Evolutionary conservation across 2,113 vertebrate genomes (phyloP), one percentile per base, ranked within the genome.

Genomic region (Athene noctua): DNA sequence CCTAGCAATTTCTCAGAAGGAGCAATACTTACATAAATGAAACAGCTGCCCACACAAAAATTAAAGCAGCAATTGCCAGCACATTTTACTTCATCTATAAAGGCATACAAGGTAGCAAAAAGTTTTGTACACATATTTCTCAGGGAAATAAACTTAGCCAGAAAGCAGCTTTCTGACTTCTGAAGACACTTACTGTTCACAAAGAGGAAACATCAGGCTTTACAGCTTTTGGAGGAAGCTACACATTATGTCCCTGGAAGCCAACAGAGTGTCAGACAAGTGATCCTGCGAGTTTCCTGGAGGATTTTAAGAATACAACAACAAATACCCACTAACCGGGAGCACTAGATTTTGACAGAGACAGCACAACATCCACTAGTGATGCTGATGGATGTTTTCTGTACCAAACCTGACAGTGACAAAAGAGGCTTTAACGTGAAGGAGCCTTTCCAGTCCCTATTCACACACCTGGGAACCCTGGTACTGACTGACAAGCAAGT

Each of bases 391-490:
- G 96, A 98, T 97, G 96, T 40, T 94, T 97, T 82, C 86, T 59
- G 30, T 52, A 95, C 94, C 90, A 95, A 92, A 97, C 89, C 84
- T 97, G 97, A 97, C 98, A 98, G 52, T 96, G 97, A 98, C 94
- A 81, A 85, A 98, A 96, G 88, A 96, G 89, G 61, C 30, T 15
- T 84, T 74, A 96, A 96, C 4, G 0, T 14, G 63, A 63, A 89
- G 58, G 51, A 91, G 74, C 90, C 91, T 90, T 96, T 72, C 92
- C 81, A 20, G 38, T 61, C 91, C 81, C 81, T 94, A 77, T 87
- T 91, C 80, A 79, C 29, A 34, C 67, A 85, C 80, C 94, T 94
- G 88, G 94, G 90, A 96, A 96, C 89, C 88, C 62, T 95, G 88
- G 84, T 88, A 59, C 77, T 68, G 86, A 95, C 92, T 97, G 96